phyloP scores from a whole-genome alignment of 2,888 invertebrate genomes.

The Pomacea canaliculata region DNA sequence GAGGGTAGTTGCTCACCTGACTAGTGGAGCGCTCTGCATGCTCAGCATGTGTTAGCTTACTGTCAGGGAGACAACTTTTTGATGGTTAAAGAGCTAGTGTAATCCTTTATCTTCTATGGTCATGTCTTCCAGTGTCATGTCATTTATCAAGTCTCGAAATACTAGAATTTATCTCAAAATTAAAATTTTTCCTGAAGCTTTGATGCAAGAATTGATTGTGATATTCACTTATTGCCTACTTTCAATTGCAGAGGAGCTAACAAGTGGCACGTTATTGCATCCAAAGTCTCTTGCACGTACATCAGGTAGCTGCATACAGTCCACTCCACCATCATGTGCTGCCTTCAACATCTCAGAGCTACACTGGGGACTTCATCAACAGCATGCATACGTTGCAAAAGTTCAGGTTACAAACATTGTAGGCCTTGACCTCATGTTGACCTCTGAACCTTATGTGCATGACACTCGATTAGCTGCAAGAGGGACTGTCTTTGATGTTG shows the following conservation, averaged over 20 bases:
- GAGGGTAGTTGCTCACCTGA: too few relatives aligned
- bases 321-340: slow-evolving; percentile 29
- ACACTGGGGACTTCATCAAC: slow-evolving; percentile 30
- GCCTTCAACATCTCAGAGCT: slow-evolving; percentile 20
- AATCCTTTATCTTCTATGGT: too few relatives aligned
- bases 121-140: too few relatives aligned
- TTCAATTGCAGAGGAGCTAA: slow-evolving; percentile 2
- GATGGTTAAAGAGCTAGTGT: background rate
- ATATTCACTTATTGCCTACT: background rate
- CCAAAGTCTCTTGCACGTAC: background rate
- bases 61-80: background rate
- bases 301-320: slow-evolving; percentile 2
- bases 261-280: background rate
- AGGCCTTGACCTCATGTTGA: slow-evolving; percentile 19
- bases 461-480: slow-evolving; percentile 20
- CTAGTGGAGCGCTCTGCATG: too few relatives aligned
- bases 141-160: too few relatives aligned
- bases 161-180: too few relatives aligned
- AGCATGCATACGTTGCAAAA: slow-evolving; percentile 30
- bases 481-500: slow-evolving; percentile 31
- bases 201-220: too few relatives aligned
- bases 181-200: too few relatives aligned
- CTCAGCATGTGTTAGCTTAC: too few relatives aligned
- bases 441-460: slow-evolving; percentile 30
- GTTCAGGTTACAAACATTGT: slow-evolving; percentile 31